phyloP scores from a whole-genome alignment of 2,888 invertebrate species.

The Pseudococcus viburni region DNA sequence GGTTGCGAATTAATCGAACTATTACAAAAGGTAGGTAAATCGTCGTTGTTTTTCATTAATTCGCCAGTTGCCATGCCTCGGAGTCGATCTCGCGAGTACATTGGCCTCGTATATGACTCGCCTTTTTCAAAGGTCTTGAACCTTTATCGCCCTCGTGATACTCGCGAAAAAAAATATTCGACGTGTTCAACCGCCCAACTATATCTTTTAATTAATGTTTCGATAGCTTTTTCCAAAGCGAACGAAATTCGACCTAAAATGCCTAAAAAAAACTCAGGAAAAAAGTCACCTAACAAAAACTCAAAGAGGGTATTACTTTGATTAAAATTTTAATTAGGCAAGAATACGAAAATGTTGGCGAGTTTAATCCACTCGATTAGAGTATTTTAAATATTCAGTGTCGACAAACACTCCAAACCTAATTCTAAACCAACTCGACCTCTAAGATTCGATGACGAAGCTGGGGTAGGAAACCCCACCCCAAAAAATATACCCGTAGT shows the following conservation, averaged over 20 bases:
- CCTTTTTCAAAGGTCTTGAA: slow-evolving; percentile 5
- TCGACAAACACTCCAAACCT: not conserved
- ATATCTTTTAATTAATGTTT: not conserved
- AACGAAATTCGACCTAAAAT: not conserved
- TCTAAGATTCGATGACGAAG: too few species aligned
- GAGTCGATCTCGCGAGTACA: not conserved
- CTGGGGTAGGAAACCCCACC: not conserved
- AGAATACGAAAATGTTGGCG: not conserved
- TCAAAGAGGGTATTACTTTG: not conserved
- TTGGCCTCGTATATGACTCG: not conserved
- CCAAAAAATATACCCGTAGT: not conserved
- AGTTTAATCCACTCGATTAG: not conserved
- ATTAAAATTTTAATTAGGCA: not conserved
- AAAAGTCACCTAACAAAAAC: too few species aligned
- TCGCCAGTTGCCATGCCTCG: not conserved
- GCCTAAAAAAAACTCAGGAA: not conserved
- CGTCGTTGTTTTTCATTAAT: not conserved
- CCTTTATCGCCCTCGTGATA: not conserved
- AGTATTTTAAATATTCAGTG: not conserved
- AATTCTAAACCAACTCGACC: not conserved
- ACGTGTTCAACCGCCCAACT: too few species aligned
- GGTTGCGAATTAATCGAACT: not conserved
- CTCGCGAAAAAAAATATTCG: not conserved
- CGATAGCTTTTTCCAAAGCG: not conserved
- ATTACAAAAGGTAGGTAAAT: slow-evolving; percentile 32